Percentiles rank a stretch among this genome's conserved stretches.
These are phyloP conservation scores for Eurytoma adleriae DNA, from an alignment of 2,888 invertebrate species.

Conservation along the genomic window DNA sequence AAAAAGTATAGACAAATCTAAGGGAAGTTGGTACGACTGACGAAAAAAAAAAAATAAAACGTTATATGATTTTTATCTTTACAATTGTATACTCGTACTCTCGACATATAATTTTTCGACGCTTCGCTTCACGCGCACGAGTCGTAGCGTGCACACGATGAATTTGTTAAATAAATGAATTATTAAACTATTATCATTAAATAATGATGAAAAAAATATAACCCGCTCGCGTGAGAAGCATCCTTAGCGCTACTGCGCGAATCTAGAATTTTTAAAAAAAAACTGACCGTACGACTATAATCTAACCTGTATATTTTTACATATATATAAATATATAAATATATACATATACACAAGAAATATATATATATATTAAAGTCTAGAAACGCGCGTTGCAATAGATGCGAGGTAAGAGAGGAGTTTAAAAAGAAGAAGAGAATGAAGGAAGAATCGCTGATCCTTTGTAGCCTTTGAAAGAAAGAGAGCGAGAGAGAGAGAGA, in stretches of 20 bases:
- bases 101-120: constrained; percentile 33
- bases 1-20: constrained; percentile 24
- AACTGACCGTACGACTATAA: constrained; percentile 72
- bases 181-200: constrained; percentile 43
- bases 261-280: constrained; percentile 48
- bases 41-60: constrained; percentile 14
- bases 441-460: constrained; percentile 43
- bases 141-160: constrained; percentile 28
- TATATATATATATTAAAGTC: constrained; percentile 46
- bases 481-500: constrained; percentile 55
- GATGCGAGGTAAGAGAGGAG: constrained; percentile 54
- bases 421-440: constrained; percentile 29
- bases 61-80: constrained; percentile 38
- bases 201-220: constrained; percentile 33
- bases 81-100: constrained; percentile 29
- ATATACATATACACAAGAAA: constrained; percentile 48
- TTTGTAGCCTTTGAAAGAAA: constrained; percentile 55
- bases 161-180: constrained; percentile 36
- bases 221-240: constrained; percentile 37
- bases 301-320: constrained; percentile 74
- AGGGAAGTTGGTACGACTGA: constrained; percentile 40
- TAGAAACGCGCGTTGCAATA: constrained; percentile 50
- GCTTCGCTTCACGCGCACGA: constrained; percentile 34
- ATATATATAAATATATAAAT: constrained; percentile 57
- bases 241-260: constrained; percentile 41